Percentiles rank a stretch among this genome's conserved stretches.
phyloP scores from a whole-genome alignment of 2,113 vertebrate species.

The Pelecanus crispus region DNA sequence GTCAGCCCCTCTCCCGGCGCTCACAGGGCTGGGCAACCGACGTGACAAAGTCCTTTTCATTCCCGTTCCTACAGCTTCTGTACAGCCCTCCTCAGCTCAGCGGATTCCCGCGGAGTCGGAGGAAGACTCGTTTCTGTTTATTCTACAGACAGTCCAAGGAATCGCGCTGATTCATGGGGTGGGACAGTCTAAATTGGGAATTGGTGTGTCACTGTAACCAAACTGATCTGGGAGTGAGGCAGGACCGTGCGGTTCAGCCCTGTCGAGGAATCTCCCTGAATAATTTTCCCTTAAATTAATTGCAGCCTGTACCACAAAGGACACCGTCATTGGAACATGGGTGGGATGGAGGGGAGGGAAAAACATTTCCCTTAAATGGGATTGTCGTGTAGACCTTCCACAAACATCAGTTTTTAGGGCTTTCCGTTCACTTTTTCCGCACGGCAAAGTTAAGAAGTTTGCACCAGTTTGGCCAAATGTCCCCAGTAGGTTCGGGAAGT shows the following conservation, averaged over 20 bases:
- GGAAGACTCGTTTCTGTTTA: not conserved
- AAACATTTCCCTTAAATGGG: not conserved
- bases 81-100: not conserved
- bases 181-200: not conserved
- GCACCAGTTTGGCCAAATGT: not conserved
- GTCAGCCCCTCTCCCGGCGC: not conserved
- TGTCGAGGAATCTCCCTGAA: not conserved
- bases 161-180: constrained; percentile 29
- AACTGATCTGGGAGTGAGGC: not conserved
- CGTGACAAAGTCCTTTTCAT: not conserved
- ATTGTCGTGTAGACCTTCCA: not conserved
- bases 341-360: not conserved
- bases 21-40: not conserved
- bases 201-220: not conserved
- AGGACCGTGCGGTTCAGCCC: not conserved
- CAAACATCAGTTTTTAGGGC: not conserved
- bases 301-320: not conserved
- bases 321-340: not conserved
- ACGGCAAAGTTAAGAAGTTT: not conserved
- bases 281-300: not conserved
- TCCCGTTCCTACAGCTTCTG: not conserved
- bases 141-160: not conserved
- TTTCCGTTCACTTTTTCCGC: not conserved
- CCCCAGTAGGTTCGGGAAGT: not conserved
- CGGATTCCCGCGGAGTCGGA: not conserved